Conservation (phyloP, 2,797 vertebrate genomes). For the Nyctibius grandis region DNA sequence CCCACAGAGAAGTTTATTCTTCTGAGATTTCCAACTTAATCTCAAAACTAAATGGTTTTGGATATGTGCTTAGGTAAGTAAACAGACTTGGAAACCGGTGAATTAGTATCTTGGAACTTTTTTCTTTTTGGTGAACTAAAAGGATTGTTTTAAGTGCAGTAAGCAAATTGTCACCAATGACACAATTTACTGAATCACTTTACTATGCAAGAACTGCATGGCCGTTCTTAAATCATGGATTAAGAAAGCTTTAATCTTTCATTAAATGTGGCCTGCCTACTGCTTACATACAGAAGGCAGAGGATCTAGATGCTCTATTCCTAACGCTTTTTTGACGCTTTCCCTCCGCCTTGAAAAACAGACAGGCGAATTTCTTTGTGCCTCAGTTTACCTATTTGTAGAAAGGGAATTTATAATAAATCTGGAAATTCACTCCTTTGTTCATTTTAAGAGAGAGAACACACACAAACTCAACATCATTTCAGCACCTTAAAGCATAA, state of each 20-base stretch:
- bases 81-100: not conserved
- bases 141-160: not conserved
- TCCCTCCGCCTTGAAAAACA: not conserved
- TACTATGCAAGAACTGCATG: not conserved
- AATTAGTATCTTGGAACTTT: not conserved
- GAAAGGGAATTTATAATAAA: not conserved
- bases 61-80: not conserved
- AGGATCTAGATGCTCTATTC: not conserved
- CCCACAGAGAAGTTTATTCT: not conserved
- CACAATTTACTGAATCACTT: not conserved
- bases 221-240: not conserved
- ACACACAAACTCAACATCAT: not conserved
- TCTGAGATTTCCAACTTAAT: constrained; percentile 5
- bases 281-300: not conserved
- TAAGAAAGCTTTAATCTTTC: not conserved
- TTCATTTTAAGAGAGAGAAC: not conserved
- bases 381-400: not conserved
- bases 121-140: not conserved
- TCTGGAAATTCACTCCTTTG: not conserved
- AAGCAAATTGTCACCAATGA: not conserved
- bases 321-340: not conserved
- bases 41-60: not conserved
- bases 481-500: not conserved
- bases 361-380: not conserved
- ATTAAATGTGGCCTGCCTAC: not conserved